These are phyloP conservation scores for Halyomorpha halys DNA, from an alignment of 1,140 invertebrate genomes.

Conservation along the genomic window DNA sequence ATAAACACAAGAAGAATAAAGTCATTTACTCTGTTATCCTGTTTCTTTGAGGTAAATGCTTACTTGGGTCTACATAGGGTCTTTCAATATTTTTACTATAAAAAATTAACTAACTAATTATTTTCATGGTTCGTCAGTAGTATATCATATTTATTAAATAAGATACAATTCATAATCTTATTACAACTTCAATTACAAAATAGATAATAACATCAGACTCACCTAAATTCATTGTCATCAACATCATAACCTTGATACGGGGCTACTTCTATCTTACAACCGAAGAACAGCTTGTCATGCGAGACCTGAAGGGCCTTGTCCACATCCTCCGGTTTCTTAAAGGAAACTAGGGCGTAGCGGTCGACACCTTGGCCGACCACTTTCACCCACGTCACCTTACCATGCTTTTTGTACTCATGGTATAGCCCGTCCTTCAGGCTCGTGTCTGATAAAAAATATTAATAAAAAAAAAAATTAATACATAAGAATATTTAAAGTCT, in stretches of 20 bases:
- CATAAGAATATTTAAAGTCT: too few relatives aligned
- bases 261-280: conserved; percentile 85
- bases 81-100: too few relatives aligned
- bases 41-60: too few relatives aligned
- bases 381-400: conserved; percentile 91
- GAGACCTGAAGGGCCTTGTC: conserved; percentile 90
- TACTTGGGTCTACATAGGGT: too few relatives aligned
- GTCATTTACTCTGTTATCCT: too few relatives aligned
- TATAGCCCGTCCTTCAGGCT: conserved; percentile 93
- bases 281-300: conserved; percentile 92
- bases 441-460: conserved; percentile 54
- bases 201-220: conserved; percentile 10
- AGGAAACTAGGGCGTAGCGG: conserved; percentile 80
- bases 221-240: conserved; percentile 71
- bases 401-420: conserved; percentile 97
- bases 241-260: conserved; percentile 78
- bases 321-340: conserved; percentile 93
- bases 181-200: not conserved
- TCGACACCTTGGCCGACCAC: conserved; percentile 71
- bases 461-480: conserved; percentile 19
- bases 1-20: too few relatives aligned
- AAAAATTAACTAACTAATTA: too few relatives aligned
- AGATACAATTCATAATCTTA: not conserved
- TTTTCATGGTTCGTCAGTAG: too few relatives aligned
- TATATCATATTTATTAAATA: not conserved